Evolutionary conservation across 2,888 invertebrate genomes (phyloP).

Genomic region (Endomychus coccineus): DNA sequence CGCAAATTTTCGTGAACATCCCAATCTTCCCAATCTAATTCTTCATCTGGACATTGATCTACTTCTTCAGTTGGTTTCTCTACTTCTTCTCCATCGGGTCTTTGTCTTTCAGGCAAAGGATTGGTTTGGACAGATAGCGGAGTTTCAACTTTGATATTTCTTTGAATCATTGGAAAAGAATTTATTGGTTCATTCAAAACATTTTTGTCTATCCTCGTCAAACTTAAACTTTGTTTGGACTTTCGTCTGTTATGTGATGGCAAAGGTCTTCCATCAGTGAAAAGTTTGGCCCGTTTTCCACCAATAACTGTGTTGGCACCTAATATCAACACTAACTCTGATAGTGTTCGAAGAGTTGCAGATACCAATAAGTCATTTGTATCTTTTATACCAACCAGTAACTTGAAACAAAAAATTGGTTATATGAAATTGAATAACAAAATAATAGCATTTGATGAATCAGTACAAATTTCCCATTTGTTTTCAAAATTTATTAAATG

Average conservation of each 20-base stretch:
- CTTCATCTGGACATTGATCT: slow-evolving; percentile 45
- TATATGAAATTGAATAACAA: not conserved
- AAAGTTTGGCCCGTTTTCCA: slow-evolving; percentile 69
- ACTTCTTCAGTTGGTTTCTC: slow-evolving; percentile 44
- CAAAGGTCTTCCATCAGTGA: slow-evolving; percentile 78
- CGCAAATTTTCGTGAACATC: slow-evolving; percentile 40
- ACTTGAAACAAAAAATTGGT: slow-evolving; percentile 42
- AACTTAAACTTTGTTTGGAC: slow-evolving; percentile 7
- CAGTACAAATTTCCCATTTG: too few species aligned
- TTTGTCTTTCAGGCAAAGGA: slow-evolving; percentile 62
- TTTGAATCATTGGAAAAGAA: slow-evolving; percentile 14
- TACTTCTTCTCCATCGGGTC: slow-evolving; percentile 79
- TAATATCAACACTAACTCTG: slow-evolving; percentile 75
- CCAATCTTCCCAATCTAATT: slow-evolving; percentile 81
- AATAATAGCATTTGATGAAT: too few species aligned
- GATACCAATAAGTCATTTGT: slow-evolving; percentile 76
- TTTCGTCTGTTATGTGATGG: slow-evolving; percentile 20
- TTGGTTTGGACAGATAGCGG: slow-evolving; percentile 10
- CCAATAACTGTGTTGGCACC: slow-evolving; percentile 83
- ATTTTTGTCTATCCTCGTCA: not conserved
- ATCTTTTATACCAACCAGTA: slow-evolving; percentile 81
- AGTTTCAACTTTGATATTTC: slow-evolving; percentile 14
- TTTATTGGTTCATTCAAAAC: not conserved
- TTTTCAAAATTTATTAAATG: too few species aligned
- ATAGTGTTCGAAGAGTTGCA: slow-evolving; percentile 71